Evolutionary conservation across 1,140 invertebrate genomes (phyloP).

Genomic region (Maniola jurtina): DNA sequence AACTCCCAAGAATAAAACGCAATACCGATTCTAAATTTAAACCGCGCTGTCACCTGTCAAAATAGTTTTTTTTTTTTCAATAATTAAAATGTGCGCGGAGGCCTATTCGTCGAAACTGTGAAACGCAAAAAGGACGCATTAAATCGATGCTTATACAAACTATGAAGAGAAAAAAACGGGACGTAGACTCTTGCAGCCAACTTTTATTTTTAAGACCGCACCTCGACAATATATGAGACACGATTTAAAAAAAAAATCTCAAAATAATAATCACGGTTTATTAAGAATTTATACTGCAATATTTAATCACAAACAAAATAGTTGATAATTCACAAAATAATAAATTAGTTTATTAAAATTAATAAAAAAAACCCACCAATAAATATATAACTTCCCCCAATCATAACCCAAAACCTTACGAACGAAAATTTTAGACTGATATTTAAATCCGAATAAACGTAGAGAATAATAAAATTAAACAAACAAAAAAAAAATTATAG

Average conservation of each 20-base stretch:
- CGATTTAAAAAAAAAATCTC: constrained; percentile 37
- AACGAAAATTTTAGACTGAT: constrained; percentile 78
- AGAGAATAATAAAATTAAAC: constrained; percentile 33
- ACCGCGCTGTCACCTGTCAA: constrained; percentile 19
- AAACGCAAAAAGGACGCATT: constrained; percentile 32
- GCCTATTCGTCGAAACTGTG: neutral
- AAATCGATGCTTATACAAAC: constrained; percentile 48
- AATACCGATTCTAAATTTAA: constrained; percentile 31
- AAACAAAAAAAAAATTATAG: constrained; percentile 56
- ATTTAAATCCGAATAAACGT: constrained; percentile 70
- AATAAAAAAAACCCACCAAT: constrained; percentile 35
- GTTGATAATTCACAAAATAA: constrained; percentile 29
- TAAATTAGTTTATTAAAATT: constrained; percentile 20
- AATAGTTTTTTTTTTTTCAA: constrained; percentile 23
- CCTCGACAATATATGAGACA: constrained; percentile 59
- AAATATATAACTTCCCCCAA: constrained; percentile 31
- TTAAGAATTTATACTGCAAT: constrained; percentile 63
- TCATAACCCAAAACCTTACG: constrained; percentile 55
- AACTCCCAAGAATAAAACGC: constrained; percentile 46
- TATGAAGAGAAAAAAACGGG: constrained; percentile 76
- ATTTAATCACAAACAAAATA: constrained; percentile 60
- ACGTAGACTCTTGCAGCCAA: constrained; percentile 41
- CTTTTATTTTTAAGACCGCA: constrained; percentile 43
- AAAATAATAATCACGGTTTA: constrained; percentile 49
- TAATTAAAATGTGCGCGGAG: constrained; percentile 36